Percentiles rank a stretch among this genome's conserved stretches.
These are phyloP conservation scores for Meganola albula DNA, from an alignment of 2,888 invertebrate species.

Conservation along the genomic window DNA sequence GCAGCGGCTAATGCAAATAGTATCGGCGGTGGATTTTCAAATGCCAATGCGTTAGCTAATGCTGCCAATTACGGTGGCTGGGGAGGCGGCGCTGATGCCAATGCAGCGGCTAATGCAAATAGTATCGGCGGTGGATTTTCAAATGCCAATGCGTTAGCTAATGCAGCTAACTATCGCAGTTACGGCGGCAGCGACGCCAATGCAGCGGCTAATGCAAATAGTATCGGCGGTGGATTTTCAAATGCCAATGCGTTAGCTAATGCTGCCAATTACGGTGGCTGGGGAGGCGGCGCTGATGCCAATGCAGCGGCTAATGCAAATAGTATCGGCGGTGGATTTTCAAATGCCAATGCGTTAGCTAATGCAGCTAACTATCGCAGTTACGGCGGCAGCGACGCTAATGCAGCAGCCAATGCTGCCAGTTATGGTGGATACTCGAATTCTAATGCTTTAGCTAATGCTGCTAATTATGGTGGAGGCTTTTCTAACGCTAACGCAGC, in stretches of 20 bases:
- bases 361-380: conserved; percentile 3
- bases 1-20: conserved; percentile 4
- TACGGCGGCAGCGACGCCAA: conserved; percentile 3
- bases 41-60: conserved; percentile 10
- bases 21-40: conserved; percentile 3
- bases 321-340: conserved; percentile 1
- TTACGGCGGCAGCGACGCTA: conserved; percentile 8
- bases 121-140: background rate
- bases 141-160: conserved; percentile 3
- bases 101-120: conserved; percentile 8
- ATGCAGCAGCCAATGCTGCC: conserved; percentile 17
- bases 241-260: conserved; percentile 6
- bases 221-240: conserved; percentile 8
- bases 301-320: conserved; percentile 5
- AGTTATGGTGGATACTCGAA: conserved; percentile 5
- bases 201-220: conserved; percentile 8
- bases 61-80: conserved; percentile 6
- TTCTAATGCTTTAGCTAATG: conserved; percentile 7
- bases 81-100: conserved; percentile 1
- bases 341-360: conserved; percentile 7
- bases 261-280: conserved; percentile 1
- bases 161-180: background rate
- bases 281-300: conserved; percentile 3
- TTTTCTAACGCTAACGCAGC: conserved; percentile 9
- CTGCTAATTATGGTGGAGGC: conserved; percentile 2